Evolutionary conservation across 2,888 invertebrate genomes (phyloP), one percentile per base, ranked within the genome.

Genomic region (Stenchaetothrips biformis): DNA sequence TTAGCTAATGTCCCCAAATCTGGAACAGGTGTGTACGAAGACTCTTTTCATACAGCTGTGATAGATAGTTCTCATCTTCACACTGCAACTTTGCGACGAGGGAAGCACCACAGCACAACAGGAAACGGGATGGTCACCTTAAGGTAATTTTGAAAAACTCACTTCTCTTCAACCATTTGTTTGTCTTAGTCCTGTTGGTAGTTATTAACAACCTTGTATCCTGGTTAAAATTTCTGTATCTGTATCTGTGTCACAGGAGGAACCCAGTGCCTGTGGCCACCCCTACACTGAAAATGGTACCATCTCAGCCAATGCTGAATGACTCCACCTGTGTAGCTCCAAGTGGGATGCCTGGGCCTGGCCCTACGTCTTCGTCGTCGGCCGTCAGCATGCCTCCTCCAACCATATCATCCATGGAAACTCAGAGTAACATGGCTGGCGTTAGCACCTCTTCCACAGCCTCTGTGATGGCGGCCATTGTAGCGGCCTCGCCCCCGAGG

Each of bases 21-120:
- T 74, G 67, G 67, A 74, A 74, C 67, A 25, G 67, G 67, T 7
- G 67, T 74, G 21, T 74, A 74, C 25, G 67, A 74, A 25, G 67
- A 74, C 25, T 11, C 11, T 21, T 74, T 74, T 21, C 67, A 74
- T 21, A 11, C 67, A 21, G 67, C 67, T 25, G 21, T 25, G 25
- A 25, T 74, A 25, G 67, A 74, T 1, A 25, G 11, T 7, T 25
- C 67, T 21, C 67, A 74, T 74, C 67, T 74, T 74, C 67, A 74
- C 25, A 74, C 25, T 74, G 67, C 67, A 74, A 74, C 67, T 9
- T 25, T 74, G 21, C 67, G 67, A 21, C 25, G 67, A 74, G 67
- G 67, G 21, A 74, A 74, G 11, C 67, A 74, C 59, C 59, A 59
- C 59, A 59, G 59, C 16, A 21, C 8, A 7, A 25, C 21, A 25